Evolutionary conservation across 1,140 invertebrate species (phyloP).

Genomic region (Paraescarpia echinospica): DNA sequence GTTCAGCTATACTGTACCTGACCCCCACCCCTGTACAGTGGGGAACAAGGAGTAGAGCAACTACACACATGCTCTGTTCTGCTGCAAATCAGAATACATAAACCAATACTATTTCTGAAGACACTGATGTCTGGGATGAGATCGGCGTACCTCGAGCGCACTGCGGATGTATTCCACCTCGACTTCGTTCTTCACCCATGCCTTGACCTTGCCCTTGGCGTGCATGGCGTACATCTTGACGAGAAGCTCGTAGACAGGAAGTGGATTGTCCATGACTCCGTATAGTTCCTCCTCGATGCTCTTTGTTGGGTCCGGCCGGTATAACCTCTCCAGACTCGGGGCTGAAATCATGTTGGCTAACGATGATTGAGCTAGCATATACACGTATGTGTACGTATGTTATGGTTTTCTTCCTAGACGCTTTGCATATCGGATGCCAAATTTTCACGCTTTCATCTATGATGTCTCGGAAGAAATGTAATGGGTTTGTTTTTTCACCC

Average conservation of each 20-base stretch:
- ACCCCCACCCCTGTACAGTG: too few relatives aligned
- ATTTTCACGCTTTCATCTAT: too few relatives aligned
- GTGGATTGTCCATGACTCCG: conserved; percentile 38
- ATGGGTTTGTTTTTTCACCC: too few relatives aligned
- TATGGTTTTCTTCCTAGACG: too few relatives aligned
- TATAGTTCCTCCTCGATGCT: conserved; percentile 39
- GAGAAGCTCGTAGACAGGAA: conserved; percentile 34
- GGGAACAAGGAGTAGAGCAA: too few relatives aligned
- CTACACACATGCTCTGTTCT: too few relatives aligned
- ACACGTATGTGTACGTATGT: not conserved
- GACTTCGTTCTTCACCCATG: conserved; percentile 40
- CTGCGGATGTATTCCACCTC: conserved; percentile 35
- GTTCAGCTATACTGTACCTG: too few relatives aligned
- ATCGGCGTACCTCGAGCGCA: conserved; percentile 31
- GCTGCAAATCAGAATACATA: too few relatives aligned
- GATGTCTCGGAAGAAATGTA: too few relatives aligned
- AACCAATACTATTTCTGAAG: not conserved
- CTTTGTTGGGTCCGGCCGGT: conserved; percentile 35
- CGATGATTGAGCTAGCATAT: too few relatives aligned
- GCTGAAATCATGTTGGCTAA: not conserved
- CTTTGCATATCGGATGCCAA: too few relatives aligned
- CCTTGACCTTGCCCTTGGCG: conserved; percentile 34
- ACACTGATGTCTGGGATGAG: not conserved
- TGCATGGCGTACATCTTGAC: conserved; percentile 36
- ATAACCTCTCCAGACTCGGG: conserved; percentile 30